phyloP scores from a whole-genome alignment of 2,797 vertebrate genomes.

The Enteromius paludinosus region DNA sequence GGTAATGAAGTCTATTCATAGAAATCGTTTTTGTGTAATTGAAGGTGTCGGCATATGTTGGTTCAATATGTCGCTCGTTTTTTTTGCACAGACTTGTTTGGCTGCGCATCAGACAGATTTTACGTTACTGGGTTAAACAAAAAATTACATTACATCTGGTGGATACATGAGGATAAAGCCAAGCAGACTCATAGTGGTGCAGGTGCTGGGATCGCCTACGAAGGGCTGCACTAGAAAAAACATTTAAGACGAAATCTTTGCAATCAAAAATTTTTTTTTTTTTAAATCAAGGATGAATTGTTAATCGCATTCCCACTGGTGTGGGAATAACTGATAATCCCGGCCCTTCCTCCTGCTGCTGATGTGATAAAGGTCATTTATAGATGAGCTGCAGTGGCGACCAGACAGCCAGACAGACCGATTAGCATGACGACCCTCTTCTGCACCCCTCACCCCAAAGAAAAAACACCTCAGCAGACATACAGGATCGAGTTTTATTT shows the following conservation, averaged over 20 bases:
- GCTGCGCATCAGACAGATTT: slow-evolving; percentile 31
- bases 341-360: not conserved
- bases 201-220: not conserved
- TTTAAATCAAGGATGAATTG: not conserved
- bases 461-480: slow-evolving; percentile 40
- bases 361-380: slow-evolving; percentile 26
- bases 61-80: slow-evolving; percentile 36
- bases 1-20: slow-evolving; percentile 31
- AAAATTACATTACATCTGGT: slow-evolving; percentile 30
- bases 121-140: slow-evolving; percentile 17
- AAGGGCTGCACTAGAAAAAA: not conserved
- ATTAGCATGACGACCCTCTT: not conserved
- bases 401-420: slow-evolving; percentile 36
- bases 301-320: not conserved
- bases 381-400: slow-evolving; percentile 9
- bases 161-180: slow-evolving; percentile 14
- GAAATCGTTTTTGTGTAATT: slow-evolving; percentile 26
- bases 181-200: slow-evolving; percentile 10
- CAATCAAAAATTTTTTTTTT: not conserved
- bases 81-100: slow-evolving; percentile 4
- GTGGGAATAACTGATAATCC: not conserved
- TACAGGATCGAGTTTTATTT: slow-evolving; percentile 48
- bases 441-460: slow-evolving; percentile 31
- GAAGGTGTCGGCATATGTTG: slow-evolving; percentile 46
- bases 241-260: not conserved